Evolutionary conservation across 2,888 invertebrate species (phyloP), one percentile per base, ranked within the genome.

Genomic region (Rotaria macrura): DNA sequence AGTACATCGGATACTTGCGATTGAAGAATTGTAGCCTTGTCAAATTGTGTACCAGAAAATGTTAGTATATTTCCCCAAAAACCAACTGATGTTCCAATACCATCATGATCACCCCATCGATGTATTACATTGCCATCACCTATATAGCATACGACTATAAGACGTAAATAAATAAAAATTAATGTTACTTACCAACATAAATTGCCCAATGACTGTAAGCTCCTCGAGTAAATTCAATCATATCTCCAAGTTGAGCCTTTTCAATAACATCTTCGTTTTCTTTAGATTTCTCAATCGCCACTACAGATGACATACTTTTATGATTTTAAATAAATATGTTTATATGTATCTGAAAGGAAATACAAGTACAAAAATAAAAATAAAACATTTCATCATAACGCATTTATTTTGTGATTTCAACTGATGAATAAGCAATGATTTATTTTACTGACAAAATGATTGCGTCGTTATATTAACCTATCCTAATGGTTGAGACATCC

Each of bases 191-290:
- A 88, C 89, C 89, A 74, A 87, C 84, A 86, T 88, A 89, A 2
- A 89, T 87, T 38, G 88, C 89, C 88, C 88, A 89, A 86, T 89
- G 89, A 17, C 88, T 88, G 85, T 89, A 89, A 4, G 86, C 2
- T 47, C 88, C 87, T 38, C 89, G 85, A 6, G 87, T 83, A 52
- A 89, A 88, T 86, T 89, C 88, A 2, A 89, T 85, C 55, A 89
- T 52, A 83, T 89, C 89, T 20, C 89, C 89, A 10, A 84, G 86
- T 65, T 88, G 84, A 1, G 88, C 87, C 1, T 85, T 83, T 0
- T 34, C 25, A 34, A 88, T 57, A 0, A 88, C 87, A 7, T 86
- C 85, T n/a, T 85, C 55, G 85, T 88, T 88, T 72, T 88, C 88
- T 34, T 40, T 49, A 7, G 38, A 47, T 9, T 55, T 40, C 52